phyloP scores from a whole-genome alignment of 2,797 vertebrate genomes.

The Pteronotus mesoamericanus region DNA sequence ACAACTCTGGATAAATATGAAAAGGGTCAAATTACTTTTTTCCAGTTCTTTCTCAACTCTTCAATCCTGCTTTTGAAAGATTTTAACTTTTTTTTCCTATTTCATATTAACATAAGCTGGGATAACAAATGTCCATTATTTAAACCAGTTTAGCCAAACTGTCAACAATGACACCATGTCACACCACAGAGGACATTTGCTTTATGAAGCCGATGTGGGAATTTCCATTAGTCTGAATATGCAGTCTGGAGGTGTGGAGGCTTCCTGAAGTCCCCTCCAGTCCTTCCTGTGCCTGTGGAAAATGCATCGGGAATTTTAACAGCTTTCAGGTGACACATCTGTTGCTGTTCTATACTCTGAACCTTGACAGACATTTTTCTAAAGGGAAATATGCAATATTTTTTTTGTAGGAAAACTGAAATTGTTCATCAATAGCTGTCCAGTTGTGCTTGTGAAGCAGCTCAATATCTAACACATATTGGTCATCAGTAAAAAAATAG shows the following conservation, averaged over 20 bases:
- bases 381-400: background rate
- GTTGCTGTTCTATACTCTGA: background rate
- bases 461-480: background rate
- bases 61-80: background rate
- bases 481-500: background rate
- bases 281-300: background rate
- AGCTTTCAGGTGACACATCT: background rate
- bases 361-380: background rate
- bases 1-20: constrained; percentile 15
- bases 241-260: background rate
- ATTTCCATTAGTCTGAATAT: background rate
- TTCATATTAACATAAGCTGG: background rate
- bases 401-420: background rate
- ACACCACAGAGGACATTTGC: background rate
- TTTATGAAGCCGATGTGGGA: background rate
- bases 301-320: background rate
- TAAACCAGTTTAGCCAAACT: background rate
- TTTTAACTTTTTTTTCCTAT: background rate
- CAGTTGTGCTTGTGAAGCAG: background rate
- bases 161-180: background rate
- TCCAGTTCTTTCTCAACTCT: constrained; percentile 1
- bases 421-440: background rate
- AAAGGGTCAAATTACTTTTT: background rate
- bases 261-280: background rate
- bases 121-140: background rate